These are phyloP conservation scores for Elgaria multicarinata DNA, from an alignment of 2,113 vertebrate genomes.

Conservation along the genomic window DNA sequence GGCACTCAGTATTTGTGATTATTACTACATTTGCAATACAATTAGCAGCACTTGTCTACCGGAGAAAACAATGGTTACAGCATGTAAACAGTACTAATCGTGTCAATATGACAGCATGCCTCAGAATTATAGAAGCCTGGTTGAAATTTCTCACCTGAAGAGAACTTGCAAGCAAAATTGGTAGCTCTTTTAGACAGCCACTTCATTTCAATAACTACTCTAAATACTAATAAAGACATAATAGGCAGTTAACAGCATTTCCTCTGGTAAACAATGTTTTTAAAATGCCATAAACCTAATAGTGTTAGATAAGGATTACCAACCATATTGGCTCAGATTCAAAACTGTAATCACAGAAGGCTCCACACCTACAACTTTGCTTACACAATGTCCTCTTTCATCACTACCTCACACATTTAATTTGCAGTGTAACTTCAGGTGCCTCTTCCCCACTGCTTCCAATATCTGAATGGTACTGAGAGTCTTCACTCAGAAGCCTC, in stretches of 20 bases:
- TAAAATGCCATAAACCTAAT: not conserved
- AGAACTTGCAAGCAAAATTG: not conserved
- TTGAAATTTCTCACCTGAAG: not conserved
- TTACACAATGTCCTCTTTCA: not conserved
- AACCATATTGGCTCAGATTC: not conserved
- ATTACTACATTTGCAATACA: conserved; percentile 13
- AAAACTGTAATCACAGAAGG: not conserved
- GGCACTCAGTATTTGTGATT: conserved; percentile 43
- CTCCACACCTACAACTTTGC: not conserved
- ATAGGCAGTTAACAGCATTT: not conserved
- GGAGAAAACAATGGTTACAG: conserved; percentile 22
- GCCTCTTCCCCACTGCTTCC: not conserved
- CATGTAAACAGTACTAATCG: not conserved
- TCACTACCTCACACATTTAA: not conserved
- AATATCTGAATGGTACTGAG: not conserved
- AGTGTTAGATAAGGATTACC: not conserved
- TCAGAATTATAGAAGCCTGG: conserved; percentile 18
- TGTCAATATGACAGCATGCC: not conserved
- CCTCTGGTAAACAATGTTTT: not conserved
- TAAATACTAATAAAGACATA: not conserved
- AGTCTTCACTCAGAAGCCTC: not conserved
- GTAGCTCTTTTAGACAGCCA: not conserved
- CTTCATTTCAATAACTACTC: not conserved
- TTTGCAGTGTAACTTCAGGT: not conserved
- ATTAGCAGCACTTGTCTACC: conserved; percentile 6